Evolutionary conservation across 2,797 vertebrate genomes (phyloP).

Genomic region (Buphagus erythrorhynchus): DNA sequence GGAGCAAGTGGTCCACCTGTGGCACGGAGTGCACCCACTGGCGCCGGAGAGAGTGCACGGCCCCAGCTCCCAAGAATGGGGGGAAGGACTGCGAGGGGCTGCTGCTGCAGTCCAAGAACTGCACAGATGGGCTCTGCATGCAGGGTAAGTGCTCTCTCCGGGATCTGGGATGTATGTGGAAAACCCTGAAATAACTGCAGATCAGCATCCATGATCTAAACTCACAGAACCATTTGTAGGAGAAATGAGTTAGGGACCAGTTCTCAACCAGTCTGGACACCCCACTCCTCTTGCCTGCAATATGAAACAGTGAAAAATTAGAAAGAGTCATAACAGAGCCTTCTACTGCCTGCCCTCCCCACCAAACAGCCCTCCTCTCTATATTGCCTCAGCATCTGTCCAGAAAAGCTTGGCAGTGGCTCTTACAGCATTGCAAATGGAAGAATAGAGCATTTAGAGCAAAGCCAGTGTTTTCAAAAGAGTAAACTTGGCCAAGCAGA

Average conservation of each 20-base stretch:
- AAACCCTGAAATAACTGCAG: neutral
- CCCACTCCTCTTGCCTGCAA: neutral
- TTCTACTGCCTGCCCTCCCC: neutral
- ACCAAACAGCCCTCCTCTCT: neutral
- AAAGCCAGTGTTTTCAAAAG: neutral
- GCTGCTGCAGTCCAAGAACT: conserved; percentile 97
- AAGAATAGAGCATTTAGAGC: neutral
- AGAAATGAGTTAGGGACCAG: neutral
- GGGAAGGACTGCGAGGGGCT: conserved; percentile 96
- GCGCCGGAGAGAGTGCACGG: conserved; percentile 92
- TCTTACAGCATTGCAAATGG: neutral
- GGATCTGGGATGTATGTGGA: neutral
- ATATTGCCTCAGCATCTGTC: neutral
- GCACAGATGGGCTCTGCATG: conserved; percentile 98
- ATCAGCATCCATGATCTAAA: neutral
- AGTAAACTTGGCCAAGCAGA: neutral
- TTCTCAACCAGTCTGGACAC: neutral
- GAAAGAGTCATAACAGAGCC: neutral
- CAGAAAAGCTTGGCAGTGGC: neutral
- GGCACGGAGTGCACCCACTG: conserved; percentile 98
- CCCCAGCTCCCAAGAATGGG: conserved; percentile 92
- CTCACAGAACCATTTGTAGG: neutral
- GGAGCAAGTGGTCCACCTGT: conserved; percentile 99
- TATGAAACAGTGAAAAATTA: neutral
- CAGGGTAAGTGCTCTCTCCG: conserved; percentile 86